A percentile compares a stretch with the other conserved stretches of the same genome.
These are phyloP conservation scores for Cynodonichthys magdalenae DNA, from an alignment of 2,797 vertebrate species.

Conservation along the genomic window DNA sequence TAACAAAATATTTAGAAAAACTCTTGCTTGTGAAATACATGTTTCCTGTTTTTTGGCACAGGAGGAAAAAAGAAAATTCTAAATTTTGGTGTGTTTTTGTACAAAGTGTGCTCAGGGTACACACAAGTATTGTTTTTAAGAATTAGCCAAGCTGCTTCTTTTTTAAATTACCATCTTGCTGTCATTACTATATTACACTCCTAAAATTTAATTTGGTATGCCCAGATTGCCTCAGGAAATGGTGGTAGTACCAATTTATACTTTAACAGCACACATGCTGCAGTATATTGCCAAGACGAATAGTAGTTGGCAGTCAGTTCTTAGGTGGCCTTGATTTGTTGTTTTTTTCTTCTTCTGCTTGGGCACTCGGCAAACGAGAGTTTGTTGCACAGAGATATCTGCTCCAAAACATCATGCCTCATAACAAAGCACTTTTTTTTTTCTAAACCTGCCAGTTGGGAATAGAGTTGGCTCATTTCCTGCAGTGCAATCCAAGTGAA, in stretches of 20 bases:
- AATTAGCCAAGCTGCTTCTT: constrained; percentile 21
- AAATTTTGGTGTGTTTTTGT: constrained; percentile 4
- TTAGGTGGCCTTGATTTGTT: constrained; percentile 66
- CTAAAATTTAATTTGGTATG: constrained; percentile 55
- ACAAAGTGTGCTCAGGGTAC: constrained; percentile 19
- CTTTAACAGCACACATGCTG: constrained; percentile 53
- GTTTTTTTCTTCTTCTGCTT: constrained; percentile 24
- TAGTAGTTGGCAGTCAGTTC: constrained; percentile 60
- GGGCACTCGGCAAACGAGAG: constrained; percentile 34
- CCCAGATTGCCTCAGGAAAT: constrained; percentile 43
- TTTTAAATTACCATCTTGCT: constrained; percentile 22
- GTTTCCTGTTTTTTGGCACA: constrained; percentile 1
- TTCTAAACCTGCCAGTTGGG: constrained; percentile 41
- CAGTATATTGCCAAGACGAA: constrained; percentile 51
- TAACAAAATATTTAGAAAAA: constrained; percentile 1
- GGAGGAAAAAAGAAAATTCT: constrained; percentile 9
- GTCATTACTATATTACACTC: constrained; percentile 39
- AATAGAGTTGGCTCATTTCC: constrained; percentile 53
- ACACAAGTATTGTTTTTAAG: constrained; percentile 28
- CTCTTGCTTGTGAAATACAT: constrained; percentile 18
- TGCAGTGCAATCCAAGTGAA: constrained; percentile 55
- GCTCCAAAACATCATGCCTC: constrained; percentile 56
- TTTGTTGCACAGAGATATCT: constrained; percentile 61
- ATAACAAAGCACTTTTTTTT: constrained; percentile 55
- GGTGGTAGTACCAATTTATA: constrained; percentile 34